Evolutionary conservation across 1,140 invertebrate genomes (phyloP), one percentile per base, ranked within the genome.

Genomic region (Myzus persicae): DNA sequence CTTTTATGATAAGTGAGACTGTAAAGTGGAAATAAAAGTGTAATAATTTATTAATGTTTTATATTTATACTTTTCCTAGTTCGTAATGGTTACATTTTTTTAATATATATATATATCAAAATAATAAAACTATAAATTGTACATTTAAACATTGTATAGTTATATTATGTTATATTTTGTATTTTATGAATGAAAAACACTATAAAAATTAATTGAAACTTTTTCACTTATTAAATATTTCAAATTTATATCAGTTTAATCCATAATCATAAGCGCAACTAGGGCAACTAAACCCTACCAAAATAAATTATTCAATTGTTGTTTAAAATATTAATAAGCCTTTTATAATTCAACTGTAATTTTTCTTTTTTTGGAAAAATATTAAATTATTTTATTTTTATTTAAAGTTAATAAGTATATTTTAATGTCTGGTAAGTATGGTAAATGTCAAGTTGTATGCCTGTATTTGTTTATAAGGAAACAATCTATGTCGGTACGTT

Each of bases 1-100:
- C n/a, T 76, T 91, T 48, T 85, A 93, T 42, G 22, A 85, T 84
- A 31, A 51, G 46, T 54, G 81, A 85, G 81, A 93, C 46, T 85
- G 24, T 84, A 20, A 85, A 84, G 24, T 51, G 22, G 7, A 59
- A 59, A 42, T 59, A 82, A 38, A 76, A 90, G 54, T 90, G 31
- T 91, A 76, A 85, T 44, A 31, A 81, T 36, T 82, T 82, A 40
- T 46, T 46, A 22, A 26, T 82, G 7, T 82, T 92, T 82, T 81
- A 48, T 82, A 38, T 82, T 92, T 46, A 90, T 42, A 42, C 42
- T 38, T 38, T 26, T 51, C 7, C 24, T 40, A 89, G 9, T 14
- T 89, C 46, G 40, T 22, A n/a, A 48, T 89, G 14, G 7, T 38
- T 89, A n/a, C n/a, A 36, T 88, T 88, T 36, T 88, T 36, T 18